These are phyloP conservation scores for Cephalopterus ornatus DNA, from an alignment of 2,113 vertebrate genomes.

Conservation along the genomic window DNA sequence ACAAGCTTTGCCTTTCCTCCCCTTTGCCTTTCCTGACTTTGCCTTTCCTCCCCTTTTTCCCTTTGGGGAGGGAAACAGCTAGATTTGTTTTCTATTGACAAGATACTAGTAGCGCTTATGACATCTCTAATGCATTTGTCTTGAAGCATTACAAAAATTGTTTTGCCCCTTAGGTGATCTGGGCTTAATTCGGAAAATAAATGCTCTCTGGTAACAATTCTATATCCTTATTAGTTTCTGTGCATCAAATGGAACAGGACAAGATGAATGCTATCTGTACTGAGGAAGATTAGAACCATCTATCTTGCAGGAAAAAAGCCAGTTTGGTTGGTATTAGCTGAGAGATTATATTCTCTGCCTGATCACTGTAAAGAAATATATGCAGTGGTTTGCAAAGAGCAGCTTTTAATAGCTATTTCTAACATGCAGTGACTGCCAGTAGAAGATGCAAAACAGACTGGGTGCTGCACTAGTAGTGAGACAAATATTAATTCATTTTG, in stretches of 20 bases:
- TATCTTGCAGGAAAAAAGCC: neutral
- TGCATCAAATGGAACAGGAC: conserved; percentile 12
- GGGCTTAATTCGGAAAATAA: conserved; percentile 60
- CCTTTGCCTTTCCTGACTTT: neutral
- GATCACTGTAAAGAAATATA: neutral
- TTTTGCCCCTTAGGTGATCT: conserved; percentile 43
- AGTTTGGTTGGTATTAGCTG: neutral
- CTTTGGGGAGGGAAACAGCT: neutral
- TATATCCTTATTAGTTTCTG: conserved; percentile 54
- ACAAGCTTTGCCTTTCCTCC: neutral
- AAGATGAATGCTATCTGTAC: conserved; percentile 33
- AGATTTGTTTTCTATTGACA: conserved; percentile 47
- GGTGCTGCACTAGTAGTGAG: neutral
- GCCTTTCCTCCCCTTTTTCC: neutral
- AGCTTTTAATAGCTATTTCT: conserved; percentile 13
- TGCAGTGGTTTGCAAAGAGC: neutral
- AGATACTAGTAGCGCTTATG: neutral
- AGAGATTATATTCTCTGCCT: neutral
- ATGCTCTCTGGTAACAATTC: conserved; percentile 47
- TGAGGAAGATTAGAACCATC: conserved; percentile 52
- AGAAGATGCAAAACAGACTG: neutral
- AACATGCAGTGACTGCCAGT: neutral
- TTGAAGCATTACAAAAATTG: conserved; percentile 46
- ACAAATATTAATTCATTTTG: neutral
- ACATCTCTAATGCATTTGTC: conserved; percentile 51